Evolutionary conservation across 2,797 vertebrate species (phyloP), one percentile per base, ranked within the genome.

Genomic region (Anomalospiza imberbis): DNA sequence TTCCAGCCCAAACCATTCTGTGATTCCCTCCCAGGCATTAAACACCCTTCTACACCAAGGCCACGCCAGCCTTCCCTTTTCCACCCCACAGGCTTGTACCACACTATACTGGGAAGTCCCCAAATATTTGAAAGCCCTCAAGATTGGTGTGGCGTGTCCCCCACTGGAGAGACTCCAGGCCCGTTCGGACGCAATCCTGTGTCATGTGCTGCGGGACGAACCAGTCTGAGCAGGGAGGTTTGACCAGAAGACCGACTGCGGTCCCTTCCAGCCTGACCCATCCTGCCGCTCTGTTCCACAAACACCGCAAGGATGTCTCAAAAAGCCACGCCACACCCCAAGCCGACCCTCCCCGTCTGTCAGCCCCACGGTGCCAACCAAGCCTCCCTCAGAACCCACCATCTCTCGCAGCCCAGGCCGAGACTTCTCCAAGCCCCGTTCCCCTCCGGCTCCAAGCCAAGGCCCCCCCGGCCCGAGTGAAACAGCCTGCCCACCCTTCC

Each of bases 241-340:
- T 42, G 15, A 5, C 25, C 21, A 51, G 8, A 40, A 16, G 12
- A 32, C 25, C 47, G 45, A 47, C 73, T 13, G 31, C 13, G 40
- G 16, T 29, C 40, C 31, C 32, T 54, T 32, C 38, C 53, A 84
- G 67, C 26, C 47, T 17, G 28, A 54, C 40, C 66, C 34, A 29
- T 40, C 14, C 47, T 8, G 16, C 28, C 48, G 65, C 13, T 73
- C 29, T 42, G n/a, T 22, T 47, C 22, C 57, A 62, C 48, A 54
- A 50, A 7, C 38, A 42, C 26, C 3, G 1, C 38, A 28, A 18
- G 1, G 11, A 6, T 7, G 6, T 17, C 53, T 21, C 54, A 24
- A 16, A 34, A 7, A 2, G 4, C 11, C 10, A 13, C 7, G 1
- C 25, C n/a, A 2, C 0, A 12, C 2, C 62, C 20, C 18, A 3